Evolutionary conservation across 2,888 invertebrate genomes (phyloP).

Genomic region (Masnerella sp.): DNA sequence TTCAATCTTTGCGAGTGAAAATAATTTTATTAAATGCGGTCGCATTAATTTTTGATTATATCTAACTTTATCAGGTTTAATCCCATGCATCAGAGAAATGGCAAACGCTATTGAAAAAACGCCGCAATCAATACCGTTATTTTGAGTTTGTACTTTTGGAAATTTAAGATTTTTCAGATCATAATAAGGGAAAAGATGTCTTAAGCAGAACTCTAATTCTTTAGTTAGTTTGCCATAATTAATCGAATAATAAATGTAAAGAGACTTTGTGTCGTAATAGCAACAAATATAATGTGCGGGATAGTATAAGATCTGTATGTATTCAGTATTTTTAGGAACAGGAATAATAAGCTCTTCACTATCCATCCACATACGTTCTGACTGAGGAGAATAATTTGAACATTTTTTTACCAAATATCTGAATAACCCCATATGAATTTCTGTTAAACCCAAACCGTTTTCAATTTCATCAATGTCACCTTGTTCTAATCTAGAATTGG

Average conservation of each 20-base stretch:
- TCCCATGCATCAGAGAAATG: not conserved
- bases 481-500: not conserved
- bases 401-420: not conserved
- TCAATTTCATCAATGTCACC: slow-evolving; percentile 8
- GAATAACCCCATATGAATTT: slow-evolving; percentile 12
- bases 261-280: slow-evolving; percentile 4
- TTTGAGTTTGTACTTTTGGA: slow-evolving; percentile 5
- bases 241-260: slow-evolving; percentile 19
- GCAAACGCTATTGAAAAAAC: slow-evolving; percentile 1
- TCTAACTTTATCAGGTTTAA: slow-evolving; percentile 6
- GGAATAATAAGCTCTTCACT: not conserved
- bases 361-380: slow-evolving; percentile 13
- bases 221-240: not conserved
- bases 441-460: slow-evolving; percentile 1
- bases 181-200: not conserved
- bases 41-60: slow-evolving; percentile 15
- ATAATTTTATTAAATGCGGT: slow-evolving; percentile 2
- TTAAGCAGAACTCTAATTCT: not conserved
- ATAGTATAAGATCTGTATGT: slow-evolving; percentile 17
- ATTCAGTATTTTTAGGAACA: not conserved
- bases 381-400: slow-evolving; percentile 6
- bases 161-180: not conserved
- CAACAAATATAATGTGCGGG: slow-evolving; percentile 12
- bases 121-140: slow-evolving; percentile 3
- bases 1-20: not conserved